A percentile compares a stretch with the other conserved stretches of the same genome.
Conservation (phyloP, 2,797 vertebrate genomes). For the Mus minutoides region DNA sequence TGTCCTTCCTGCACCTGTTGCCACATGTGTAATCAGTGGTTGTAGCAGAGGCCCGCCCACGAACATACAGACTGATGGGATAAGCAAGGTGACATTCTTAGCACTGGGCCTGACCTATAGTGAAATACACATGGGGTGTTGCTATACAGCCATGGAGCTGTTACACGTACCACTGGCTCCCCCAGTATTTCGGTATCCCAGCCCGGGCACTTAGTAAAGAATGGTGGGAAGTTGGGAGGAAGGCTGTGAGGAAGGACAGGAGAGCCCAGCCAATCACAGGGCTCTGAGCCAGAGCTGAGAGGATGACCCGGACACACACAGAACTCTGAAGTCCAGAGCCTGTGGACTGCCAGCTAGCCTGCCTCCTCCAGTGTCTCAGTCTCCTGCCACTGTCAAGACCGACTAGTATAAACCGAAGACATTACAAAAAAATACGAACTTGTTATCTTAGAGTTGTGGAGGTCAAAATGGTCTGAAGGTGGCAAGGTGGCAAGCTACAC, state of each 20-base stretch:
- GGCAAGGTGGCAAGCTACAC: neutral
- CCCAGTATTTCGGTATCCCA: neutral
- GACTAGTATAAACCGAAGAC: neutral
- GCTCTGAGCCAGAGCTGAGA: too few species aligned
- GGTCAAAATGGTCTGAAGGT: neutral
- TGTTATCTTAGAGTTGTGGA: neutral
- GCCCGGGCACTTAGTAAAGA: neutral
- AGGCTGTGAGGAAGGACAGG: neutral
- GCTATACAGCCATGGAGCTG: neutral
- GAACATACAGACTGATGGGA: neutral
- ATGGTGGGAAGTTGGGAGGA: too few species aligned
- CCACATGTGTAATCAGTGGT: neutral
- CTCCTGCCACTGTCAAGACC: neutral
- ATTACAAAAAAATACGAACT: neutral
- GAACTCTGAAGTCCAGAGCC: neutral
- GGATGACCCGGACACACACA: neutral
- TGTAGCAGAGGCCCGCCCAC: neutral
- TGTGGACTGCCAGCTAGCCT: neutral
- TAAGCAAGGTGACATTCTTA: neutral
- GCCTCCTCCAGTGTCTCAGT: fast-evolving
- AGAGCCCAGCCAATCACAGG: neutral
- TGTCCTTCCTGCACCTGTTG: neutral
- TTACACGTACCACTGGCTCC: fast-evolving
- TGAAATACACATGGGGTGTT: fast-evolving
- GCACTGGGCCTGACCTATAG: neutral